Conservation (phyloP, 2,888 invertebrate species). For the Agonum fuliginosum region DNA sequence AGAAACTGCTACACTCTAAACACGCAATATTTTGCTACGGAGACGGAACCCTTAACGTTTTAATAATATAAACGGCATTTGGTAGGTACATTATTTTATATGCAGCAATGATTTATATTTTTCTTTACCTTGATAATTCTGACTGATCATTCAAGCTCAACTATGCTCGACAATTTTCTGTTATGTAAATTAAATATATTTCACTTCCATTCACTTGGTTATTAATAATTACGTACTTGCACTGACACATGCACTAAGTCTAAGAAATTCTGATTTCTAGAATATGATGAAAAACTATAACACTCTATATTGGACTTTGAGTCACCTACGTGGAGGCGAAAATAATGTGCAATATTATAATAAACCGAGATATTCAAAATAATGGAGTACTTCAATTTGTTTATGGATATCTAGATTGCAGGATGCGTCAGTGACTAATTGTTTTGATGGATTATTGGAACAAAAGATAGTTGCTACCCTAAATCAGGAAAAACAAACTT, state of each 20-base stretch:
- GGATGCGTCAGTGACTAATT: too few relatives aligned
- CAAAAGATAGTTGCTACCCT: too few relatives aligned
- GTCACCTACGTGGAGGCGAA: neutral
- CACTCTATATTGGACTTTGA: neutral
- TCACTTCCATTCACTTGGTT: constrained; percentile 47
- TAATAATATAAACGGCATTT: neutral
- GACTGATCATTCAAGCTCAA: constrained; percentile 35
- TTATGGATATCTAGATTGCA: too few relatives aligned
- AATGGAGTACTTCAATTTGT: too few relatives aligned
- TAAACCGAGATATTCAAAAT: too few relatives aligned
- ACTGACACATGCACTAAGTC: neutral
- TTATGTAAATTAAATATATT: constrained; percentile 50
- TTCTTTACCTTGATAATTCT: constrained; percentile 55
- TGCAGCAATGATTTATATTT: neutral
- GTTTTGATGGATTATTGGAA: too few relatives aligned
- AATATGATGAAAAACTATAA: too few relatives aligned
- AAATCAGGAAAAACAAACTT: too few relatives aligned
- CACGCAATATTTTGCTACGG: too few relatives aligned
- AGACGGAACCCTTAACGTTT: too few relatives aligned
- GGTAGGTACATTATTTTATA: neutral
- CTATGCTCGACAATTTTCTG: constrained; percentile 38
- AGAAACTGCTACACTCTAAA: too few relatives aligned
- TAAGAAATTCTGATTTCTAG: constrained; percentile 39
- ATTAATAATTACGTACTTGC: constrained; percentile 5
- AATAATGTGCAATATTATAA: too few relatives aligned